phyloP scores from a whole-genome alignment of 2,113 vertebrate genomes.

The Strix aluco region DNA sequence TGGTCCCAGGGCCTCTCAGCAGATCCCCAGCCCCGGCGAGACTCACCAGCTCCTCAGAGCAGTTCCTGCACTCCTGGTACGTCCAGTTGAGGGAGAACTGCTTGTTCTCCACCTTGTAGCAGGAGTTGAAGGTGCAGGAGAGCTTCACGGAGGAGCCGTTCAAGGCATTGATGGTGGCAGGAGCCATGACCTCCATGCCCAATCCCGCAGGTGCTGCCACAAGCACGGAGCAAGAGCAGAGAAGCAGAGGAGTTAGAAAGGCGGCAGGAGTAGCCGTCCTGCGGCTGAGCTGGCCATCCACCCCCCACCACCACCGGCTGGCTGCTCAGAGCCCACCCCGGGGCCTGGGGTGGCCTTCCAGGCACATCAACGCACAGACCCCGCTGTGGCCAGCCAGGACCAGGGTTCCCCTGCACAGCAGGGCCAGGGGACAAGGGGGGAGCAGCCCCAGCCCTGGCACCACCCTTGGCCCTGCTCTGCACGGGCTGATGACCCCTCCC shows the following conservation, averaged over 20 bases:
- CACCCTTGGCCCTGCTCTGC: background rate
- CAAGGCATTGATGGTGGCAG: slow-evolving; percentile 77
- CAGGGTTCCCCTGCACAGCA: background rate
- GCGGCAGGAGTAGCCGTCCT: background rate
- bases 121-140: slow-evolving; percentile 92
- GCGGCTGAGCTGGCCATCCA: background rate
- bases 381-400: background rate
- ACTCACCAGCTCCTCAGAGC: slow-evolving; percentile 89
- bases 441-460: background rate
- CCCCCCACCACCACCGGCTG: background rate
- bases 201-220: slow-evolving; percentile 64
- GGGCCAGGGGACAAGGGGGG: background rate
- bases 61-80: slow-evolving; percentile 85
- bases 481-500: background rate
- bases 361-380: background rate
- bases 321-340: background rate
- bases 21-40: background rate
- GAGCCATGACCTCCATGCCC: slow-evolving; percentile 88
- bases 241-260: background rate
- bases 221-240: background rate
- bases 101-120: slow-evolving; percentile 89
- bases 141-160: slow-evolving; percentile 89
- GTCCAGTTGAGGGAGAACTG: slow-evolving; percentile 97
- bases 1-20: background rate
- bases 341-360: background rate